Evolutionary conservation across 1,140 invertebrate genomes (phyloP), one percentile per base, ranked within the genome.

Genomic region (Druon quercuslanigerum): DNA sequence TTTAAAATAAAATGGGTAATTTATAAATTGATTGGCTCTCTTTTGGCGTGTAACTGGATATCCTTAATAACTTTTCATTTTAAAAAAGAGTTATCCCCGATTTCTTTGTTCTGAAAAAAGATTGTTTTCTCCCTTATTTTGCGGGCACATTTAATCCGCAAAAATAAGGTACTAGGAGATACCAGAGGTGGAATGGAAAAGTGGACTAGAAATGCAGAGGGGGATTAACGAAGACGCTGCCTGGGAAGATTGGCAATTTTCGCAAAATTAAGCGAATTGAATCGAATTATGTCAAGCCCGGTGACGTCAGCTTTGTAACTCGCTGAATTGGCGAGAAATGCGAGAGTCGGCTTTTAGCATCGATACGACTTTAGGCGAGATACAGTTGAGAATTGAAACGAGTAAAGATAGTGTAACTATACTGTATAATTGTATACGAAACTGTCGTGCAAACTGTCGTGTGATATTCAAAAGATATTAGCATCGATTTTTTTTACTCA

Each of bases 231-330:
- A 77, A 80, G 80, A 83, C 78, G 79, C 57, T 80, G 82, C 78
- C 57, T 75, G 82, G 78, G 87, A 87, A 88, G 87, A 90, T 89
- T 90, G 87, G 85, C 86, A 89, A 90, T 89, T 90, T 89, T 89
- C 87, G 84, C 85, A 84, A 90, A 89, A 89, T 90, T 88, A 89
- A 89, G 85, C 85, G 88, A 89, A 88, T 90, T 89, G 85, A 89
- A 90, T 89, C 84, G 84, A 90, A 89, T 90, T 89, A 90, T 90
- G 89, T 85, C 85, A 85, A 87, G 87, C 85, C 25, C 80, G 85
- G 83, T 90, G 89, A 90, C 88, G 87, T 89, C 87, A 90, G 83
- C 79, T 74, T 82, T 85, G 84, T 87, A 89, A 90, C 85, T 89
- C 86, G 88, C 87, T 89, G 87, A 88, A 89, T 89, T 89, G 85